These are phyloP conservation scores for Girardinichthys multiradiatus DNA, from an alignment of 2,113 vertebrate genomes.

Conservation along the genomic window DNA sequence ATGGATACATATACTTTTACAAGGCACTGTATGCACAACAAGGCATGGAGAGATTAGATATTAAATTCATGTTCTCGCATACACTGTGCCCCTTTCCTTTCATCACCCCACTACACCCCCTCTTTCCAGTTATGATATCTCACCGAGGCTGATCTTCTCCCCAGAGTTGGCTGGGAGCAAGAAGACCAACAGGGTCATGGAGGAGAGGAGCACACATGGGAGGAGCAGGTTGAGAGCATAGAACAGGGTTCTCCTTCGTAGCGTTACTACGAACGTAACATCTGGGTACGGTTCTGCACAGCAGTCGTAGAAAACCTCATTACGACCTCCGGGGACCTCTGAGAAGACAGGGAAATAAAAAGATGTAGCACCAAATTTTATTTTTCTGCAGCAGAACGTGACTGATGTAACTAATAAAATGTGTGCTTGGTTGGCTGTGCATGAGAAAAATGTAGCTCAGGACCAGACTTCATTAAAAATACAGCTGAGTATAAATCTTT, in stretches of 20 bases:
- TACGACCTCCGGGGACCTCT: constrained; percentile 74
- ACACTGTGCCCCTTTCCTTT: neutral
- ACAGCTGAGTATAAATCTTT: neutral
- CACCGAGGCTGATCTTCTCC: constrained; percentile 79
- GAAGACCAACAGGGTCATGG: constrained; percentile 75
- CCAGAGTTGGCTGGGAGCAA: constrained; percentile 75
- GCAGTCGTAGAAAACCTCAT: constrained; percentile 77
- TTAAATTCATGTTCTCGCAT: neutral
- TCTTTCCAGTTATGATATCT: constrained; percentile 38
- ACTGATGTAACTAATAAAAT: neutral
- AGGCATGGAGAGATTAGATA: too few species aligned
- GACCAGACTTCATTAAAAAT: neutral
- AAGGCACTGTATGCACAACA: neutral
- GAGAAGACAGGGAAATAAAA: neutral
- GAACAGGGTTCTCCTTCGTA: constrained; percentile 73
- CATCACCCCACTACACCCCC: neutral
- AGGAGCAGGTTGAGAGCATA: constrained; percentile 78
- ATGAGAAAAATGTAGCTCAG: neutral
- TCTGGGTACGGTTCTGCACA: constrained; percentile 75
- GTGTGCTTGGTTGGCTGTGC: too few species aligned
- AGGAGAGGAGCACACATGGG: constrained; percentile 76
- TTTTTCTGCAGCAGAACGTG: neutral
- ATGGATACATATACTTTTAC: neutral
- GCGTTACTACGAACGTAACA: constrained; percentile 73
- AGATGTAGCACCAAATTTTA: neutral